Evolutionary conservation across 2,888 invertebrate genomes (phyloP).

Genomic region (Brenthis daphne): DNA sequence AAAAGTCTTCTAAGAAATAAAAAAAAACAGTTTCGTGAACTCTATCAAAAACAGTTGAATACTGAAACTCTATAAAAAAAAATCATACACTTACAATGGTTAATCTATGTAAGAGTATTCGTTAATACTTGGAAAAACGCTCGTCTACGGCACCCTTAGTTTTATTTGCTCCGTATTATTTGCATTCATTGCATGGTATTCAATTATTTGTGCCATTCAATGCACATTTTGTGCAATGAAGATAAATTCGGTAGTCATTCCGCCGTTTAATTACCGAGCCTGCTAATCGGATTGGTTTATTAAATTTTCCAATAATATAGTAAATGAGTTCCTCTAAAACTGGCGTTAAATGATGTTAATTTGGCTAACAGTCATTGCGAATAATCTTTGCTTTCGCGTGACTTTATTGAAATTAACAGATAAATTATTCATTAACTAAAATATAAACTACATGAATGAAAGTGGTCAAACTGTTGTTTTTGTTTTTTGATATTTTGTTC

Average conservation of each 20-base stretch:
- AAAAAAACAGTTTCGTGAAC: too few relatives aligned
- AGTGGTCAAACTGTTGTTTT: too few relatives aligned
- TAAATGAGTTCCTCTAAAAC: slow-evolving; percentile 5
- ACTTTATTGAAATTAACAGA: too few relatives aligned
- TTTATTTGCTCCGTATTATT: slow-evolving; percentile 35
- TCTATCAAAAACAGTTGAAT: too few relatives aligned
- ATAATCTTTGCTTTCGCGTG: too few relatives aligned
- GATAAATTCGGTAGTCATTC: slow-evolving; percentile 38
- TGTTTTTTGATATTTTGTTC: too few relatives aligned
- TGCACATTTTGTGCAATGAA: slow-evolving; percentile 36
- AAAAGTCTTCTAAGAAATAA: too few relatives aligned
- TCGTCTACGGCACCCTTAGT: slow-evolving; percentile 15
- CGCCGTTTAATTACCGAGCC: slow-evolving; percentile 35
- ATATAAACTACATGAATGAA: too few relatives aligned
- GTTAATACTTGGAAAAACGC: slow-evolving; percentile 9
- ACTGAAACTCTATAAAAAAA: too few relatives aligned
- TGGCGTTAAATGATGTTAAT: background rate
- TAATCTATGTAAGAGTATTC: too few relatives aligned
- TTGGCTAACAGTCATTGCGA: background rate
- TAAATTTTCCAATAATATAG: slow-evolving; percentile 31
- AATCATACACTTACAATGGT: too few relatives aligned
- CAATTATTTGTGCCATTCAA: slow-evolving; percentile 38
- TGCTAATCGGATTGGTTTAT: slow-evolving; percentile 38
- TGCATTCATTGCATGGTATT: slow-evolving; percentile 37
- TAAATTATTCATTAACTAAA: too few relatives aligned